Evolutionary conservation across 2,113 vertebrate genomes (phyloP), one percentile per base, ranked within the genome.

Genomic region (Misgurnus anguillicaudatus): DNA sequence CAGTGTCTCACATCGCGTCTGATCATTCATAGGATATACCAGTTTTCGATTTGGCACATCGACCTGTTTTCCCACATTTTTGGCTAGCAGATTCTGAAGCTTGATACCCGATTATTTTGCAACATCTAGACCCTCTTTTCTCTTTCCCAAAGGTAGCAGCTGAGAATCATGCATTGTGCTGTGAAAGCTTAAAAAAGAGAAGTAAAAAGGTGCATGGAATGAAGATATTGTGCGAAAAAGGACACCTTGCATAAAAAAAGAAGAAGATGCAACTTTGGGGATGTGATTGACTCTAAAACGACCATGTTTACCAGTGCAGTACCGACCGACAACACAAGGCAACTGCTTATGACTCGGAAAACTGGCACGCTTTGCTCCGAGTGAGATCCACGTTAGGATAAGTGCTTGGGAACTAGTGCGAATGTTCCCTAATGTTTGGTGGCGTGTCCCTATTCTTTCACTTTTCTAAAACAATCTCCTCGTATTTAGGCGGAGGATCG

Each of bases 401-500:
- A 72, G 58, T 53, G 60, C 48, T 79, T 51, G 38, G 60, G 78
- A 73, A 71, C 61, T 9, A 64, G 47, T 41, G 60, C 60, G 5
- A 57, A 57, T 57, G 53, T 19, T 57, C 68, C 31, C 38, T 24
- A 57, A 73, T 7, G 0, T 79, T 48, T 55, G 45, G 45, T 24
- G 17, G 17, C 17, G 36, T 38, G 19, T 57, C 48, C 19, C 48
- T 5, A 19, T 64, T 72, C 3, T 17, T 61, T 90, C 77, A 91
- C 72, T 87, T 90, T 79, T 86, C 86, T 58, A 91, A 92, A 82
- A 95, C 90, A 2, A 97, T 96, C 88, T 97, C 96, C 73, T 97
- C 95, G 0, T 97, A 97, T 82, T 94, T 95, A 13, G 96, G 96
- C 0, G 96, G 96, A 0, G 94, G 94, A 47, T 97, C 95, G 0